Conservation (phyloP, 1,140 invertebrate species). For the Hypsibius dujardini region DNA sequence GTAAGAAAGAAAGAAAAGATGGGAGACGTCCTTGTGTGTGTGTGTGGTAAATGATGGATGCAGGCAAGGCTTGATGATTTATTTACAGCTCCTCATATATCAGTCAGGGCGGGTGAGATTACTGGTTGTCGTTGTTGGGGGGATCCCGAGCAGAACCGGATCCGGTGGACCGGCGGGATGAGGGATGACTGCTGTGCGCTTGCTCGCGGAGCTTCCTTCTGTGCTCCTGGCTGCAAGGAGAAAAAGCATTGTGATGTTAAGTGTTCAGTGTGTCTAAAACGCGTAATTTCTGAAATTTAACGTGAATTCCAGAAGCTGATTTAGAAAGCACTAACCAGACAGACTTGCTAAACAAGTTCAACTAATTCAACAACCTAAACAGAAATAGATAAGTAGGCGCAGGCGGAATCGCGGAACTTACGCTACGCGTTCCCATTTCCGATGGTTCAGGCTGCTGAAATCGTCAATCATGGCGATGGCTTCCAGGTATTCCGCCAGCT, state of each 20-base stretch:
- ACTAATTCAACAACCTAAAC: background rate
- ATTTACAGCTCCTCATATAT: too few relatives aligned
- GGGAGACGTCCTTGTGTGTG: too few relatives aligned
- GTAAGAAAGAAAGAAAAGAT: too few relatives aligned
- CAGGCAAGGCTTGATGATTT: too few relatives aligned
- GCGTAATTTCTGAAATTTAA: too few relatives aligned
- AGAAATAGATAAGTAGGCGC: background rate
- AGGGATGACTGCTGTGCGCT: background rate
- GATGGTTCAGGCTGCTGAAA: constrained; percentile 65
- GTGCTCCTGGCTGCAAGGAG: background rate
- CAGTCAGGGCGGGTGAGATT: too few relatives aligned
- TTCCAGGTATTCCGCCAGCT: constrained; percentile 62
- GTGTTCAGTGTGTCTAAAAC: background rate
- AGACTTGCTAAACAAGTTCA: background rate
- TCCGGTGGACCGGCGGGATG: too few relatives aligned
- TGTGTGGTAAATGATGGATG: too few relatives aligned
- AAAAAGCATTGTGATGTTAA: background rate
- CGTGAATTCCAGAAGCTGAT: too few relatives aligned
- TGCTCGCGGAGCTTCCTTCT: background rate
- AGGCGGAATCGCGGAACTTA: background rate
- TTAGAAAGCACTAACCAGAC: too few relatives aligned
- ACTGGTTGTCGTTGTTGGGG: too few relatives aligned
- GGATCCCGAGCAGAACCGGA: too few relatives aligned
- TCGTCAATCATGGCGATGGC: constrained; percentile 65
- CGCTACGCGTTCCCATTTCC: constrained; percentile 58